Conservation (phyloP, 2,888 invertebrate genomes). For the Sinotaia quadrata region DNA sequence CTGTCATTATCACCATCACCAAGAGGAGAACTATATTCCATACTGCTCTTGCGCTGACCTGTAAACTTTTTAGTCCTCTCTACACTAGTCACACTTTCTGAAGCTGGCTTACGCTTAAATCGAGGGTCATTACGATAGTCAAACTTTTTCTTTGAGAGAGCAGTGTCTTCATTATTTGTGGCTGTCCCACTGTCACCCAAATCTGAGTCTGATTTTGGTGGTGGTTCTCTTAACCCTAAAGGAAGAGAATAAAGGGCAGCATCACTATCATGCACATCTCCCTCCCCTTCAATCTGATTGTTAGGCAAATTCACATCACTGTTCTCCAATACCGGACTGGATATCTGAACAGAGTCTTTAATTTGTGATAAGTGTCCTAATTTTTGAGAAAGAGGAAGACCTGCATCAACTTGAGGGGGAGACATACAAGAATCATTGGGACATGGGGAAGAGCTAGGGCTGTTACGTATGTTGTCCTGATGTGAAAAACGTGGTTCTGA, state of each 20-base stretch:
- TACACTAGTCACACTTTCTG: slow-evolving; percentile 15
- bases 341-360: neutral
- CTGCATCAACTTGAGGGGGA: neutral
- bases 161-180: slow-evolving; percentile 10
- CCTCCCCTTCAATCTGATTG: neutral
- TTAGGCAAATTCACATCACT: neutral
- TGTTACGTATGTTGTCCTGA: neutral
- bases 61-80: slow-evolving; percentile 39
- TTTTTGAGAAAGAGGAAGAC: no score
- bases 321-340: neutral
- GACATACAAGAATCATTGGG: slow-evolving; percentile 1
- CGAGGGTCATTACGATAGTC: slow-evolving; percentile 70
- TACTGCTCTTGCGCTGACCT: slow-evolving; percentile 59
- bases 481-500: slow-evolving; percentile 11
- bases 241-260: neutral
- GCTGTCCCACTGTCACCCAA: neutral
- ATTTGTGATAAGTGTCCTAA: no score
- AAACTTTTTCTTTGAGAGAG: slow-evolving; percentile 53
- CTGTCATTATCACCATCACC: slow-evolving; percentile 50
- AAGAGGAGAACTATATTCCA: slow-evolving; percentile 70
- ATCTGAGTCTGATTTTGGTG: slow-evolving; percentile 13
- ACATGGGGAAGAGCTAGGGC: slow-evolving; percentile 3
- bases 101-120: slow-evolving; percentile 62
- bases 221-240: slow-evolving; percentile 4
- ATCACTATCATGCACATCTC: neutral